phyloP scores from a whole-genome alignment of 2,797 vertebrate species.

The Hoplostethus mediterraneus region DNA sequence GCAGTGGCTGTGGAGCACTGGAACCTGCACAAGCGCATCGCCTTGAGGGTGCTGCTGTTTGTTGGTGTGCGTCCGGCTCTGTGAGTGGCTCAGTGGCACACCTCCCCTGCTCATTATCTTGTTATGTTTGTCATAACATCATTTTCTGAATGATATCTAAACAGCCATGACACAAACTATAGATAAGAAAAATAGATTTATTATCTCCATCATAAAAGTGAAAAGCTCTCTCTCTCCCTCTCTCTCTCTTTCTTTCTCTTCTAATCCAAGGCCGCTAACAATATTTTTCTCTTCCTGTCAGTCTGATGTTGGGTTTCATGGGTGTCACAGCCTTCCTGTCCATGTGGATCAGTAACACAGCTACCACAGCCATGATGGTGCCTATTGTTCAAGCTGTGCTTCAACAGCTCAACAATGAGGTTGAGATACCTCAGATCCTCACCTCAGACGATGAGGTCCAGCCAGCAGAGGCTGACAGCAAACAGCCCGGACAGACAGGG shows the following conservation, averaged over 20 bases:
- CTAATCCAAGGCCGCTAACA: conserved; percentile 5
- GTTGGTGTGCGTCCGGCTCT: conserved; percentile 92
- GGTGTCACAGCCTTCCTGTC: conserved; percentile 94
- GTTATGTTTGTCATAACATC: background rate
- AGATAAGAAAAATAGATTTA: conserved; percentile 23
- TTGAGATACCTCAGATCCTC: conserved; percentile 69
- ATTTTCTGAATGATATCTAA: conserved; percentile 23
- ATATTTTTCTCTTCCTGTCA: conserved; percentile 62
- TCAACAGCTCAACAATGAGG: conserved; percentile 87
- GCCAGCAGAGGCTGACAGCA: conserved; percentile 60
- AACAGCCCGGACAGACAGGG: conserved; percentile 75
- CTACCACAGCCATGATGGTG: conserved; percentile 98
- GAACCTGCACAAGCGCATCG: conserved; percentile 97
- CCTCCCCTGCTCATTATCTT: background rate
- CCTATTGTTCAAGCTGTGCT: conserved; percentile 96
- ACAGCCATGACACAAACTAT: background rate
- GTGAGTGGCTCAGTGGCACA: conserved; percentile 80
- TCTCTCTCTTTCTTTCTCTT: conserved; percentile 2
- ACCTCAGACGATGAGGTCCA: conserved; percentile 58
- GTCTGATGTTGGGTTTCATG: conserved; percentile 99
- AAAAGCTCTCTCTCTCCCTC: background rate
- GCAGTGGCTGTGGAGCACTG: conserved; percentile 95
- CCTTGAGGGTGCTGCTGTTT: conserved; percentile 89
- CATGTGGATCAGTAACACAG: conserved; percentile 99
- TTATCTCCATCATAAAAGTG: conserved; percentile 27